Evolutionary conservation across 1,140 invertebrate species (phyloP), one percentile per base, ranked within the genome.

Genomic region (Aculops lycopersici): DNA sequence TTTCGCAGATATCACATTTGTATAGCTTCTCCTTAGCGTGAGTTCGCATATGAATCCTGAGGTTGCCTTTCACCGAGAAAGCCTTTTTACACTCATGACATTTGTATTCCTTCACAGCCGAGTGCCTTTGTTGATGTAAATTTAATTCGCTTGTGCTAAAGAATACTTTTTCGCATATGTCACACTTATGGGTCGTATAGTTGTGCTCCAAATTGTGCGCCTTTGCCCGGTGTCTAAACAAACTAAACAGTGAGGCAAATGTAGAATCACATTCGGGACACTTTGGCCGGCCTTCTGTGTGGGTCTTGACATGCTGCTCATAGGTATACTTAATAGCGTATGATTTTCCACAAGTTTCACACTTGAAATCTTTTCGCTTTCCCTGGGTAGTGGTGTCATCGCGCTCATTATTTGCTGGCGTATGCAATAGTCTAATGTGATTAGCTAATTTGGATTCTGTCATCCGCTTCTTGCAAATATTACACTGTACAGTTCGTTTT

Each of bases 31-130:
- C 43, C 20, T 44, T 42, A 8, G 39, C 37, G 35, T 43, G 43
- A 37, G 45, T 45, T 13, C 39, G 40, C 38, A 31, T 16, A 35
- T 48, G 42, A 38, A 40, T 40, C 5, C 42, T 31, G 35, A 45
- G 51, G 51, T 49, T 55, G 43, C 48, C 49, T 48, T 52, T 60
- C 42, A 42, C 53, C 44, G 46, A 38, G 51, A 59, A 40, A 43
- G 43, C 39, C 53, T 51, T 48, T 3, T 48, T 49, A 42, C 44
- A 48, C 21, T 45, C 39, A 14, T 46, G 44, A 45, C 46, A 48
- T 39, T 42, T 18, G 38, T 18, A 36, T 44, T 47, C 31, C 45
- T 43, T 24, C 45, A 42, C 13, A 42, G 40, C 17, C 42, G 40
- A 4, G 43, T 21, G 4, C 38, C 39, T 38, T 47, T 47, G 39